phyloP scores from a whole-genome alignment of 2,888 invertebrate species.

The Lithosia quadra region DNA sequence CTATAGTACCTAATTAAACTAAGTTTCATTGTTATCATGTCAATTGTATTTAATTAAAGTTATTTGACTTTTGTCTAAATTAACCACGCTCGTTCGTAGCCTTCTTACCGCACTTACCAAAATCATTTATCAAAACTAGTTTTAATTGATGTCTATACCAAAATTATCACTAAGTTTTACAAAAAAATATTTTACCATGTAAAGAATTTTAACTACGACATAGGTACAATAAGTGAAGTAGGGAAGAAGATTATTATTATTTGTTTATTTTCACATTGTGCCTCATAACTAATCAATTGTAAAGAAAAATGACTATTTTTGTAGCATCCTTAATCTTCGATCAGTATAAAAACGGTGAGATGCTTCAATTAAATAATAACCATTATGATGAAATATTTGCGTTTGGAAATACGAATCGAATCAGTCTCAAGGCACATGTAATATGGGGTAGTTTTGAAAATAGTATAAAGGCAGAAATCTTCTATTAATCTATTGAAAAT shows the following conservation, averaged over 20 bases:
- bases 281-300: background rate
- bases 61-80: background rate
- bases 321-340: background rate
- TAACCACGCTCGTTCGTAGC: background rate
- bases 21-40: background rate
- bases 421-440: background rate
- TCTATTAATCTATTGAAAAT: too few relatives aligned
- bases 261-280: background rate
- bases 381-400: too few relatives aligned
- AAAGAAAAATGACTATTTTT: background rate
- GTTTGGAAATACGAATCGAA: background rate
- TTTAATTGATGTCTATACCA: background rate
- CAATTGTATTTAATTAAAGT: constrained; percentile 1
- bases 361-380: background rate
- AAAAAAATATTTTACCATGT: background rate
- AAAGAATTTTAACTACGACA: background rate
- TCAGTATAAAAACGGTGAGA: background rate
- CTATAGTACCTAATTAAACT: background rate
- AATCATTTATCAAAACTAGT: background rate
- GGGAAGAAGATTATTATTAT: background rate
- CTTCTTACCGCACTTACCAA: background rate
- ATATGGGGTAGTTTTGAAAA: background rate
- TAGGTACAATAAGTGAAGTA: background rate
- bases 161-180: background rate
- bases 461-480: background rate